Evolutionary conservation across 1,140 invertebrate species (phyloP), one percentile per base, ranked within the genome.

Genomic region (Metopolophium dirhodum): DNA sequence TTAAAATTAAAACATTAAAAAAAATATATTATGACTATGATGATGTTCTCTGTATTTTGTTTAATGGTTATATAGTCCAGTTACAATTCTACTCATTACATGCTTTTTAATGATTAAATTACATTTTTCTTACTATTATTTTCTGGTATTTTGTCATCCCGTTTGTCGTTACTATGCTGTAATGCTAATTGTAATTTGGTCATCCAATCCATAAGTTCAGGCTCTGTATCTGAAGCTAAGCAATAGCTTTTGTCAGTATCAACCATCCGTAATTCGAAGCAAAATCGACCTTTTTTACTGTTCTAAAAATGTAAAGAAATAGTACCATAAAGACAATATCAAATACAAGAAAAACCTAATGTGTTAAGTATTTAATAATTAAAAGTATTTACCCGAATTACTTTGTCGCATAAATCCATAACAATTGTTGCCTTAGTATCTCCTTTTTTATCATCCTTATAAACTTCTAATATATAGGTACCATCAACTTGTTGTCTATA

Each of bases 401-500:
- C 97, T 95, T 98, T 97, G 6, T 97, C 97, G 95, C 98, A 99
- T 95, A 98, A 98, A 95, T 99, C 98, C 97, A 99, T 97, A 94
- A 98, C 98, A 95, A 99, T 98, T n/a, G 97, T 97, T 94, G 97
- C 96, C 95, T 99, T 99, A 2, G 97, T 97, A 94, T 99, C 98
- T 7, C 96, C 96, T 95, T 98, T 98, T 95, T 97, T 98, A 93
- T 99, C 98, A 96, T 99, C 98, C 96, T 99, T 99, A 95, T 98
- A 98, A 94, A 99, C 96, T 95, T 99, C 98, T 41, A 99, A 96
- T 94, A 98, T 97, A 94, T 98, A 98, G 1, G 98, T 98, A 23
- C 98, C 98, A 95, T 99, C 98, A 54, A 98, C 97, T 95, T 98
- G 98, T 95, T 98, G 97, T 92, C 98, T 96, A 89, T 90, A 94